phyloP scores from a whole-genome alignment of 2,797 vertebrate species.

The Hippopotamyrus pictus region DNA sequence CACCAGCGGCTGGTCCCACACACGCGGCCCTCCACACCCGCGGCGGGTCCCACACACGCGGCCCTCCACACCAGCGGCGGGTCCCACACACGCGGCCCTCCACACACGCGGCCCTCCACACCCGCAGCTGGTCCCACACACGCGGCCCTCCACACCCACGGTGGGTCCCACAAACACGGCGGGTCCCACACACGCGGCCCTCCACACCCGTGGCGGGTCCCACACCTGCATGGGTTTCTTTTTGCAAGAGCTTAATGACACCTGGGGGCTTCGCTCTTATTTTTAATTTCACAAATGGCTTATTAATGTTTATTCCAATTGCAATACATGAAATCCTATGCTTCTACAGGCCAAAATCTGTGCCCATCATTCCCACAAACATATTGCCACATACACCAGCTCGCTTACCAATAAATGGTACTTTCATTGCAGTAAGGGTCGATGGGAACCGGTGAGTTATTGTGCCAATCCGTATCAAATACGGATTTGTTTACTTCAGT shows the following conservation, averaged over 20 bases:
- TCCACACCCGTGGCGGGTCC: not conserved
- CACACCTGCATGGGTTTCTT: not conserved
- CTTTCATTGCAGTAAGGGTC: not conserved
- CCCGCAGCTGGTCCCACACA: too few relatives aligned
- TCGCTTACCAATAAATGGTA: not conserved
- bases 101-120: too few relatives aligned
- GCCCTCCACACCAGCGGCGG: too few relatives aligned
- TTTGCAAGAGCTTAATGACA: not conserved
- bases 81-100: too few relatives aligned
- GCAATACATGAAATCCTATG: not conserved
- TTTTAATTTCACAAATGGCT: not conserved
- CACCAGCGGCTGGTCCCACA: not conserved
- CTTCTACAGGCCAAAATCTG: not conserved
- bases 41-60: not conserved
- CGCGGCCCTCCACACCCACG: too few relatives aligned
- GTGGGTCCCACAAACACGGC: too few relatives aligned
- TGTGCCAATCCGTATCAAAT: not conserved
- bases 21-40: not conserved
- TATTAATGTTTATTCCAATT: not conserved
- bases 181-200: too few relatives aligned
- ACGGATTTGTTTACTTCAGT: not conserved
- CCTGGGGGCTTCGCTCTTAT: not conserved
- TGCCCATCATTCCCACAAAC: not conserved
- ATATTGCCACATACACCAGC: not conserved
- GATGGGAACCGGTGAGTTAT: not conserved